Evolutionary conservation across 2,888 invertebrate species (phyloP), one percentile per base, ranked within the genome.

Genomic region (Steromphala cineraria): DNA sequence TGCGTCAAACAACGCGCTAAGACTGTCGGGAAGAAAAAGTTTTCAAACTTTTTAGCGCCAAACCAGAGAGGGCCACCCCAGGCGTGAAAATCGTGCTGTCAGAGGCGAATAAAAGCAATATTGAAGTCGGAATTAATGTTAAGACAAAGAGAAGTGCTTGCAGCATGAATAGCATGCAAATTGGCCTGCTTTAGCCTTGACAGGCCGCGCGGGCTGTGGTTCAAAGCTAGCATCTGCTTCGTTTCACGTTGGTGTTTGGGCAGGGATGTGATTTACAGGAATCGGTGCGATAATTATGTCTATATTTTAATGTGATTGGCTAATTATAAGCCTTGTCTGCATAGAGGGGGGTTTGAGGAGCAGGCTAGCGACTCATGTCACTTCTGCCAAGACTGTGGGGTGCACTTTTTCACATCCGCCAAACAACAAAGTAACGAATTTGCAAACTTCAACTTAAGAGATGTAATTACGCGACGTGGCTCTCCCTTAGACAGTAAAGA

Each of bases 31-130:
- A 82, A 80, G 78, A 67, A 67, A 82, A 84, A 81, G 75, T 77
- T 84, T 84, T 82, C 56, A 77, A 84, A 83, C 52, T 80, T 76
- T 84, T 84, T 84, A 79, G 82, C 84, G 84, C 82, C 82, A 81
- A 81, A 79, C 24, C 53, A 24, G 24, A 17, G 24, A 36, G 55
- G 17, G 21, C n/a, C 31, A 21, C 52, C 74, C 74, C 53, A 40
- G 36, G 31, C 55, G 53, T 40, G 56, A 17, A 28, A 24, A 55
- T 76, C 28, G 53, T 76, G 55, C 55, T 28, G 17, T 53, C 28
- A 31, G 21, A 55, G 19, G 53, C 24, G 28, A 17, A n/a, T 53
- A 28, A 55, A 40, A 21, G 24, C 55, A 28, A 76, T n/a, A 55
- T 76, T 28, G 28, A 24, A 31, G 55, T 28, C 55, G 53, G 36